Conservation (phyloP, 23 tunicate genomes). For the Aplidium turbinatum region DNA sequence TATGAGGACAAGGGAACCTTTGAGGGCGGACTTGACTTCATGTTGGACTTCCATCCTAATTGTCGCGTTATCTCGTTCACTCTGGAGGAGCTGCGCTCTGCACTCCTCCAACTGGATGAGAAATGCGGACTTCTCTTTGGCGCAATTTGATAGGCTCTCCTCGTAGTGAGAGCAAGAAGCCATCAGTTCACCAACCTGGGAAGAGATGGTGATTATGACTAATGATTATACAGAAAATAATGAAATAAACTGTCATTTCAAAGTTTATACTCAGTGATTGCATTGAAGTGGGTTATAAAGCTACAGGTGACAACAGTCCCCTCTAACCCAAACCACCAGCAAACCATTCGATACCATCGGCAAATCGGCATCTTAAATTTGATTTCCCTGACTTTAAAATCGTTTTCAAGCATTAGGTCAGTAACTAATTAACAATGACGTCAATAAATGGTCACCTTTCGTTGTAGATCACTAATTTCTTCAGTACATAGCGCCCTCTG, state of each 20-base stretch:
- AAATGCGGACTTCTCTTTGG: conserved; percentile 42
- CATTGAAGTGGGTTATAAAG: too few relatives aligned
- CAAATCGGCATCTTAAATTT: too few relatives aligned
- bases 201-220: too few relatives aligned
- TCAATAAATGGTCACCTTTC: conserved; percentile 24
- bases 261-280: too few relatives aligned
- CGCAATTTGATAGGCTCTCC: conserved; percentile 26
- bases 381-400: too few relatives aligned
- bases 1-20: conserved; percentile 48
- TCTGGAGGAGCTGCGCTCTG: conserved; percentile 37
- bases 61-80: conserved; percentile 53
- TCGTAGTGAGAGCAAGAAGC: conserved; percentile 58
- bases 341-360: too few relatives aligned
- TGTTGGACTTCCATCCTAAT: conserved; percentile 62
- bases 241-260: too few relatives aligned
- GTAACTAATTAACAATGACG: too few relatives aligned
- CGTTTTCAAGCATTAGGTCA: too few relatives aligned
- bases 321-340: too few relatives aligned
- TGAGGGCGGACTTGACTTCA: conserved; percentile 68
- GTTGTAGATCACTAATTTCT: conserved; percentile 48
- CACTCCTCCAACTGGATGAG: conserved; percentile 54
- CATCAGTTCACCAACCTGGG: conserved; percentile 71
- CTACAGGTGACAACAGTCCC: too few relatives aligned
- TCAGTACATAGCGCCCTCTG: conserved; percentile 42
- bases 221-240: too few relatives aligned